Evolutionary conservation across 1,140 invertebrate genomes (phyloP).

Genomic region (Fopius arisanus): DNA sequence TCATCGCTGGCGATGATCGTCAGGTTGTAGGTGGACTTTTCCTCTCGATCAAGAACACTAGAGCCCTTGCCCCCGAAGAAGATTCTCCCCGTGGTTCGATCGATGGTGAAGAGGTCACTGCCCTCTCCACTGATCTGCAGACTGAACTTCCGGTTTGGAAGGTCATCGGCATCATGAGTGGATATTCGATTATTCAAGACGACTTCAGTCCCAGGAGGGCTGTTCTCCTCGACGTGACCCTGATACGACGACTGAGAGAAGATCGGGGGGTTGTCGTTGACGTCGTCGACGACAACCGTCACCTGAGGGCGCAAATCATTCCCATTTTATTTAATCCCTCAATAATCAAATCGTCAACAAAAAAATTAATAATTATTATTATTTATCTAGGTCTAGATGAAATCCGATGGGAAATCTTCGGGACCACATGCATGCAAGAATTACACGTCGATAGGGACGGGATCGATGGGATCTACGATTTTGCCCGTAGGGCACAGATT

Average conservation of each 20-base stretch:
- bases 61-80: conserved; percentile 66
- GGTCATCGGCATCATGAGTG: conserved; percentile 81
- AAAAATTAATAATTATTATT: too few species aligned
- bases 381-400: too few species aligned
- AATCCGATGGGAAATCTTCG: too few species aligned
- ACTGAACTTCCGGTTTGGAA: conserved; percentile 77
- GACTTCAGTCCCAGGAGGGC: conserved; percentile 75
- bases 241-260: conserved; percentile 79
- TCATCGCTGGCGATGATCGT: conserved; percentile 78
- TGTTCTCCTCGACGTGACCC: conserved; percentile 83
- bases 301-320: conserved; percentile 68
- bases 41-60: conserved; percentile 75
- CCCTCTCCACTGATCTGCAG: conserved; percentile 74
- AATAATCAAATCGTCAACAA: too few species aligned
- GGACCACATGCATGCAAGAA: too few species aligned
- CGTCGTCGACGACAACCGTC: conserved; percentile 82
- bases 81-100: conserved; percentile 73
- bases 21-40: conserved; percentile 73
- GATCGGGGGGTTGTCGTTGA: conserved; percentile 89
- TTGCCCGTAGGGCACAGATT: too few species aligned
- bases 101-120: conserved; percentile 78
- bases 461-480: too few species aligned
- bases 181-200: conserved; percentile 72
- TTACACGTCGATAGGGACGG: too few species aligned
- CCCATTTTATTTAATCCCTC: too few species aligned